Percentiles rank a stretch among this genome's conserved stretches.
These are phyloP conservation scores for Pseudorhiza aurosa DNA, from an alignment of 30 jellyfish, hydroid and myxozoan genomes.

Conservation along the genomic window DNA sequence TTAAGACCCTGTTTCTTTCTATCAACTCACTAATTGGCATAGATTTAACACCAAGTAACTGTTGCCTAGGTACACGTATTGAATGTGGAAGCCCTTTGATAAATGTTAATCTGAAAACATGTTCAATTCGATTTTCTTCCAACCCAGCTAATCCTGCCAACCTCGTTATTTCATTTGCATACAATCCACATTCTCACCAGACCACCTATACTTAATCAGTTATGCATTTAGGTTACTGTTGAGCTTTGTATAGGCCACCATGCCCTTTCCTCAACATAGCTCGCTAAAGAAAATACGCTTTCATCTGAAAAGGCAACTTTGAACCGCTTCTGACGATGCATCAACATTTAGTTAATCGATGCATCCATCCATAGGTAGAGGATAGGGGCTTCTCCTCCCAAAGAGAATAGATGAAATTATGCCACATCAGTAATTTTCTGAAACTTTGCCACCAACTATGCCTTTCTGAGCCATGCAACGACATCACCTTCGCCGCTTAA, in stretches of 20 bases:
- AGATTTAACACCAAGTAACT: background rate
- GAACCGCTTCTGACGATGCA: background rate
- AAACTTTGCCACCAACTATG: slow-evolving; percentile 10
- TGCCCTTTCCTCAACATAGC: no score
- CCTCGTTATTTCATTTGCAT: background rate
- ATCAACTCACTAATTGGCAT: slow-evolving; percentile 1
- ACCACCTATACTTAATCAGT: background rate
- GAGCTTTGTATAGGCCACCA: no score
- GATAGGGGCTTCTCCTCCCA: slow-evolving; percentile 37
- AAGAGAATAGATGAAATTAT: background rate
- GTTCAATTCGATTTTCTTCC: background rate
- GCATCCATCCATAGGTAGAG: slow-evolving; percentile 10
- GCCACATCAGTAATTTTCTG: slow-evolving; percentile 30
- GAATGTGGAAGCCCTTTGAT: slow-evolving; percentile 4
- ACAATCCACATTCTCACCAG: slow-evolving; percentile 32
- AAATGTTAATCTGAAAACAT: slow-evolving; percentile 1
- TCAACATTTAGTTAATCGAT: background rate
- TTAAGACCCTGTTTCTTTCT: background rate
- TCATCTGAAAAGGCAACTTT: slow-evolving; percentile 10
- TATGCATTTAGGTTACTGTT: slow-evolving; percentile 2
- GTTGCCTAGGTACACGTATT: background rate
- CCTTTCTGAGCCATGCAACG: slow-evolving; percentile 34
- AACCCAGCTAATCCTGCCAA: slow-evolving; percentile 32
- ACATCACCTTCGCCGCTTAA: slow-evolving; percentile 18
- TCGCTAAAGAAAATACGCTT: no score